Evolutionary conservation across 2,888 invertebrate species (phyloP).

Genomic region (Molorchus minor): DNA sequence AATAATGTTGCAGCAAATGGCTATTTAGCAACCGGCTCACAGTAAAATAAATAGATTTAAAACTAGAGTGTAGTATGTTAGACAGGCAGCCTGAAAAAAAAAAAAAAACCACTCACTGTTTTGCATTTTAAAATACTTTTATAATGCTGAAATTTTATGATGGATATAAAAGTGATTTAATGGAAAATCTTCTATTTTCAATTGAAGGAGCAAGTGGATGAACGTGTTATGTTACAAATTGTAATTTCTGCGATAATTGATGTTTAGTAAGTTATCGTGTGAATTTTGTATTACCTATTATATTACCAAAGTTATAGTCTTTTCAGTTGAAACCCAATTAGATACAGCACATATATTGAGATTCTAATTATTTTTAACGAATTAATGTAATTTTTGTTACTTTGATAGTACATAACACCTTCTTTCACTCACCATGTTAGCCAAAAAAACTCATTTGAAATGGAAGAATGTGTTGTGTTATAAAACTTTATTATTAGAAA

Average conservation of each 20-base stretch:
- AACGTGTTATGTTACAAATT: not conserved
- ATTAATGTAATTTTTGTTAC: not conserved
- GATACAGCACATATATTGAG: not conserved
- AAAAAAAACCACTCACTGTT: too few relatives aligned
- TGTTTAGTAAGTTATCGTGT: not conserved
- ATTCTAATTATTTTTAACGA: not conserved
- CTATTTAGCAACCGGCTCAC: too few relatives aligned
- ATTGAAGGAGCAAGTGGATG: constrained; percentile 4
- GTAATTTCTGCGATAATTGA: not conserved
- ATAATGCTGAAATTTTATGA: too few relatives aligned
- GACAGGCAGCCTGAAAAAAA: too few relatives aligned
- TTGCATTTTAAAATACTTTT: too few relatives aligned
- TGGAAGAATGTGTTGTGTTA: not conserved
- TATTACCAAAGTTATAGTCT: too few relatives aligned
- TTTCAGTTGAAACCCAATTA: not conserved
- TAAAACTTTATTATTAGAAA: constrained; percentile 1
- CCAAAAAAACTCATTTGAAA: not conserved
- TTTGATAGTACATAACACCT: constrained; percentile 6
- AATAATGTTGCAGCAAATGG: too few relatives aligned
- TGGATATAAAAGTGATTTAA: too few relatives aligned
- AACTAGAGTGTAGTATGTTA: too few relatives aligned
- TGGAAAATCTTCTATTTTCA: too few relatives aligned
- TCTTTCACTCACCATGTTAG: not conserved
- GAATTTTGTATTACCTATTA: not conserved
- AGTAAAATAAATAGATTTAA: too few relatives aligned